A percentile compares a stretch with the other conserved stretches of the same genome.
Conservation (phyloP, 2,797 vertebrate species). For the Pelochelys cantorii region DNA sequence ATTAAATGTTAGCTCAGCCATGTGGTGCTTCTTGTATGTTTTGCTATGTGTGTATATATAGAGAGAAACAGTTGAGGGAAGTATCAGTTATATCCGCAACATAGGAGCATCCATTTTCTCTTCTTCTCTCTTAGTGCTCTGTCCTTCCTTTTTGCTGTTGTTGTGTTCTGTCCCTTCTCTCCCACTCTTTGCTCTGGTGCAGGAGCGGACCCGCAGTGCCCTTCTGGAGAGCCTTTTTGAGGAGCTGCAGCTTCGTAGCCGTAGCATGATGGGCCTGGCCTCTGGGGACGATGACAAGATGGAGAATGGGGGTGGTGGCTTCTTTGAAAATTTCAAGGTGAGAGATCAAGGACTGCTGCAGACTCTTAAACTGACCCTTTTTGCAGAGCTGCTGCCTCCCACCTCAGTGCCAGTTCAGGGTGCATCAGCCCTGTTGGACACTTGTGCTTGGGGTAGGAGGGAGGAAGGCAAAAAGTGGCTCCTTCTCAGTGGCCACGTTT, state of each 20-base stretch:
- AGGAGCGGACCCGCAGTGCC: constrained; percentile 93
- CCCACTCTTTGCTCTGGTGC: neutral
- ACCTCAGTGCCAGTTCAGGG: neutral
- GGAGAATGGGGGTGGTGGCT: constrained; percentile 91
- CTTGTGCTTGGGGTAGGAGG: neutral
- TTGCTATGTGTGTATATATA: neutral
- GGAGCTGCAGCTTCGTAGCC: constrained; percentile 91
- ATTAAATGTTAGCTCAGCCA: neutral
- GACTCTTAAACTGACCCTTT: neutral
- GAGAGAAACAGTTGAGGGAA: too few species aligned
- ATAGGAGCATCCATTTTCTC: neutral
- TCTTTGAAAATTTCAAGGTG: constrained; percentile 96
- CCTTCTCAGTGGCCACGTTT: neutral
- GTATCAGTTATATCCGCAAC: neutral
- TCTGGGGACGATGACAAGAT: constrained; percentile 87
- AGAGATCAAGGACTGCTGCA: neutral
- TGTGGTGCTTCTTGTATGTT: constrained; percentile 1
- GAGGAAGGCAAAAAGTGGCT: neutral
- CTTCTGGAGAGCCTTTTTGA: constrained; percentile 93
- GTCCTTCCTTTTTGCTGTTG: neutral
- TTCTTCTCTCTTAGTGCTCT: neutral
- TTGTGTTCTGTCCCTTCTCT: neutral
- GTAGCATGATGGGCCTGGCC: constrained; percentile 92
- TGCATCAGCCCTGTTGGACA: neutral
- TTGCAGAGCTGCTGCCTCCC: neutral